Base-by-base conservation (phyloP, 2,888 invertebrate genomes). In the Pseudoips prasinana region DNA sequence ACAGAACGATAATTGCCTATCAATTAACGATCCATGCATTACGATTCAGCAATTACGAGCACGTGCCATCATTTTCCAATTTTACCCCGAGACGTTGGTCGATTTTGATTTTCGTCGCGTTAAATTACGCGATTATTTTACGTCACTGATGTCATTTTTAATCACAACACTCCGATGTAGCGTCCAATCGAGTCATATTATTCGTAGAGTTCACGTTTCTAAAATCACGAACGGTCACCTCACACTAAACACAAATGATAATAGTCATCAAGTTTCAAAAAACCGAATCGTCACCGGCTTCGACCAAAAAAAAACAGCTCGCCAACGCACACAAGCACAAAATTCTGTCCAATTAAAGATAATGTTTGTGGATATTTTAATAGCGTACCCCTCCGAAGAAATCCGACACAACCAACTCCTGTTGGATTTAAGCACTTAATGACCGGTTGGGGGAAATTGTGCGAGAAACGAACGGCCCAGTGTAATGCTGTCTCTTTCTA, bases 341-440 rank as follows among this genome's bases (percentile, higher is more conserved):
- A 86, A 77, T 72, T 76, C 83, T 77, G 85, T 80, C 86, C 88
- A 88, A 88, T 88, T 88, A 88, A 85, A 86, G 86, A 77, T 88
- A 88, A 88, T 88, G 86, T 86, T 86, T 86, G 86, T 84, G 79
- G 86, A 87, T 85, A 86, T 88, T 88, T 87, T 88, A 88, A 88
- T 88, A 86, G 83, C 80, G 83, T 76, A 74, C 85, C 88, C 88
- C 87, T 83, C 85, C 83, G 84, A 72, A 62, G 87, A 84, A 87
- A 88, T 68, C 79, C 85, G 88, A 88, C 88, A 88, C 88, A 88
- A 87, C 88, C 88, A 87, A 83, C 88, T 84, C 85, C 76, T 76
- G 85, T 81, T 76, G 87, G 81, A 81, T 79, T 88, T 88, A 88
- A 88, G 88, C 88, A 88, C 88, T 88, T 88, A 88, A 88, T 88